Evolutionary conservation across 2,113 vertebrate genomes (phyloP), one percentile per base, ranked within the genome.

Genomic region (Ailurus styani): DNA sequence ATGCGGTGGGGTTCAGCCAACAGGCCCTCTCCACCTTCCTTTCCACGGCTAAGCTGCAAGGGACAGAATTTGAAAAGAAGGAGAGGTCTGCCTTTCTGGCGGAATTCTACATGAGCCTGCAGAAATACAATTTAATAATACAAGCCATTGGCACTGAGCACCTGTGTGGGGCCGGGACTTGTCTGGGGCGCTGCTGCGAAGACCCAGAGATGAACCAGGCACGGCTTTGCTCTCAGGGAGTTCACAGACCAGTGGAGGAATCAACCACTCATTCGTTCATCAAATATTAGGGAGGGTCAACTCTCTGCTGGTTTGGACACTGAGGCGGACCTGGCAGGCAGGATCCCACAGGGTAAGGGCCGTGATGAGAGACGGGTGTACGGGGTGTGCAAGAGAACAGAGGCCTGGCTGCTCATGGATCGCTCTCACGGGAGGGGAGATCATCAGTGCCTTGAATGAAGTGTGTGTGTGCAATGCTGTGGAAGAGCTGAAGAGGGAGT

Each of bases 61-160:
- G 34, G 25, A n/a, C 52, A 73, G 60, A 62, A 40, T 82, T 52
- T 68, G 73, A 64, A 86, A 93, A 75, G 52, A 93, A 84, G 57
- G 70, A 42, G n/a, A 75, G 18, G 20, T 52, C 17, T 85, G 85
- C 27, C 84, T 86, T 96, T 37, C 77, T 40, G 64, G n/a, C n/a
- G 7, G 54, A 89, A 47, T 79, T 91, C 87, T 84, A 84, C 85
- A 20, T 8, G 42, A 96, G 64, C 62, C 3, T 2, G 6, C 42
- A 88, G 60, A 95, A 82, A 81, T 3, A 14, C 64, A 79, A 57
- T 83, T 57, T 50, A 75, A 55, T 77, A 18, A 70, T 62, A 86
- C 31, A 86, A 5, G 95, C 55, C 52, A 47, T 23, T 6, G 2
- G 8, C 4, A 27, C 62, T 21, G 77, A 47, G 50, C 34, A 45